Base-by-base conservation (phyloP, 2,113 vertebrate genomes). In the Phrynocephalus versicolor region DNA sequence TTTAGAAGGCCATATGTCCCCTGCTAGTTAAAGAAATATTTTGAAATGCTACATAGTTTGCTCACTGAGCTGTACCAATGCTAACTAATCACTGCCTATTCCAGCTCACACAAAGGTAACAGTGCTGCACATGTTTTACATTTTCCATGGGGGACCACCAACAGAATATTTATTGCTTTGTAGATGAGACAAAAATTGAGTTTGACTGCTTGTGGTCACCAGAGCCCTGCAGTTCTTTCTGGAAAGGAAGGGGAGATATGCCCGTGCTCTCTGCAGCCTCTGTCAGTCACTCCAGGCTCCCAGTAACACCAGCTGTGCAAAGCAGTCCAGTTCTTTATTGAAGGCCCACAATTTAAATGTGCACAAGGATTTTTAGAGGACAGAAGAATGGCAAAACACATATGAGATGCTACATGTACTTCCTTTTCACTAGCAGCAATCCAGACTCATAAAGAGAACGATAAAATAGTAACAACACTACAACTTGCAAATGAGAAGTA, bases 131-230 rank as follows among this genome's bases (percentile, higher is more conserved):
- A 86, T 86, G 84, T 86, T 81, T 86, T 86, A 65, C 71, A 86
- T 86, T 86, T 86, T 81, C n/a, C 78, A 81, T 65, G 58, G n/a
- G 78, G 79, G 84, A 86, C 84, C 84, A 86, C 84, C 84, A 86
- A 86, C 84, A 60, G 69, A 86, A 74, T 86, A 86, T 86, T 86
- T 86, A 86, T 86, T 86, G 84, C 79, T 81, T 74, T 86, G 84
- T 23, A 58, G 69, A 86, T 41, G 39, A 81, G 84, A 81, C 84
- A 86, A 73, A 80, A 86, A 86, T 86, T 74, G 37, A 80, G 79
- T 81, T 80, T 86, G 84, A 86, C 84, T 86, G 65, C 78, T 81
- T 81, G 78, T 67, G 78, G 78, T 80, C 78, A 86, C 78, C 45
- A 51, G 45, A 51, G 45, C 45, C 45, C 45, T 35, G 41, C 45